These are phyloP conservation scores for Pygathrix nemaeus DNA, from an alignment of 2,113 vertebrate genomes.

Conservation along the genomic window DNA sequence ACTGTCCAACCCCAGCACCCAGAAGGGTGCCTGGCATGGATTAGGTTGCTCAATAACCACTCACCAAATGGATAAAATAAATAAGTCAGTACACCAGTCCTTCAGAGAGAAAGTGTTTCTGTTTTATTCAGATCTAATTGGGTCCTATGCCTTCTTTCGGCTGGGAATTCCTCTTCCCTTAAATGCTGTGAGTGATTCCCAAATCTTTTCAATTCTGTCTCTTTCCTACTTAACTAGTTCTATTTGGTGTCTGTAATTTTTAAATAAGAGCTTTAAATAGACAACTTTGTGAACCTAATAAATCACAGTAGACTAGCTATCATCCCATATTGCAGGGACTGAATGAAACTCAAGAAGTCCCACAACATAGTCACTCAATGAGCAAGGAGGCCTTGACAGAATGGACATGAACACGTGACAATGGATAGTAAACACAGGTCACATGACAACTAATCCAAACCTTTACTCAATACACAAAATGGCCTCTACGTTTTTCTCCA, in stretches of 20 bases:
- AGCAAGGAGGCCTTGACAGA: neutral
- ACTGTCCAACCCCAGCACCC: neutral
- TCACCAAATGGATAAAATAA: neutral
- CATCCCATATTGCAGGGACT: neutral
- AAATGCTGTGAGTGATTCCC: neutral
- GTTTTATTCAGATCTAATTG: neutral
- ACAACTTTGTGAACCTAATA: neutral
- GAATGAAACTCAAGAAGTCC: neutral
- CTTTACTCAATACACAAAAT: neutral
- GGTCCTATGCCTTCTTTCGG: neutral
- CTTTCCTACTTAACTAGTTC: neutral
- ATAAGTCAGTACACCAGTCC: neutral
- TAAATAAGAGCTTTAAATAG: neutral
- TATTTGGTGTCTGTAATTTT: neutral
- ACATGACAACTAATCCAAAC: neutral
- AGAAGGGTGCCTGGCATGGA: neutral
- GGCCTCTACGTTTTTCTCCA: neutral
- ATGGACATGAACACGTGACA: neutral
- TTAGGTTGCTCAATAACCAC: neutral
- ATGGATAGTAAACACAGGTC: neutral
- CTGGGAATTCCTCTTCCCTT: neutral
- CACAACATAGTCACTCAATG: neutral
- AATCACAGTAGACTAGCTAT: neutral
- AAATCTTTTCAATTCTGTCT: neutral
- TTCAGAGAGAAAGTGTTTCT: neutral